Evolutionary conservation across 2,888 invertebrate genomes (phyloP), one percentile per base, ranked within the genome.

Genomic region (Ptilodon capucinus): DNA sequence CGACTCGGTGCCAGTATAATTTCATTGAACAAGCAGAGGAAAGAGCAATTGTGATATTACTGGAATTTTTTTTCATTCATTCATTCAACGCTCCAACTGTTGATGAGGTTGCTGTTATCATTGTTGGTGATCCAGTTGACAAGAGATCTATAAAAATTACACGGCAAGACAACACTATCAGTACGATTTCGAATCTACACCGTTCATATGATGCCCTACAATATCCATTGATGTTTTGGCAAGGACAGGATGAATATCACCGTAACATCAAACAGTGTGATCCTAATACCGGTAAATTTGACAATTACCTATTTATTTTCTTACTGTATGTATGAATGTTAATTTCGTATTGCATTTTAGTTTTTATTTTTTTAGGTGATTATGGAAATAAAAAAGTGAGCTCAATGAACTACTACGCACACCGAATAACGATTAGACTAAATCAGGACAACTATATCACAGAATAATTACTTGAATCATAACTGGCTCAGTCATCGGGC

Each of bases 91-190:
- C 45, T 54, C 62, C 56, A 51, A 59, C 57, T 42, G 52, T 62
- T 51, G 50, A 63, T 50, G 67, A 75, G 51, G 69, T 71, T 38
- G 67, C 66, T 42, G 58, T 68, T 49, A 49, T 71, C 13, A 58
- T 76, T 30, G 68, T 60, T 52, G 69, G 70, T 47, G 58, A 73
- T 54, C 56, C 51, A 54, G 57, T 63, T 47, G 71, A 64, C 48
- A 56, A 50, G 42, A 51, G 61, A 49, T 19, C 44, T 50, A 59
- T 59, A 47, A 43, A 42, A 28, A 47, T 54, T 44, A 40, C 39
- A 47, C 50, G 50, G 13, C 43, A 46, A 44, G 41, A 49, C 43
- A 40, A 51, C 40, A 46, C 28, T 36, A 2, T 43, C 9, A 38
- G 23, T 16, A 38, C 30, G n/a, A 51, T 57, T 42, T 32, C 48